Percentiles rank a stretch among this genome's conserved stretches.
phyloP scores from a whole-genome alignment of 2,888 invertebrate species.

The Emmelina monodactyla region DNA sequence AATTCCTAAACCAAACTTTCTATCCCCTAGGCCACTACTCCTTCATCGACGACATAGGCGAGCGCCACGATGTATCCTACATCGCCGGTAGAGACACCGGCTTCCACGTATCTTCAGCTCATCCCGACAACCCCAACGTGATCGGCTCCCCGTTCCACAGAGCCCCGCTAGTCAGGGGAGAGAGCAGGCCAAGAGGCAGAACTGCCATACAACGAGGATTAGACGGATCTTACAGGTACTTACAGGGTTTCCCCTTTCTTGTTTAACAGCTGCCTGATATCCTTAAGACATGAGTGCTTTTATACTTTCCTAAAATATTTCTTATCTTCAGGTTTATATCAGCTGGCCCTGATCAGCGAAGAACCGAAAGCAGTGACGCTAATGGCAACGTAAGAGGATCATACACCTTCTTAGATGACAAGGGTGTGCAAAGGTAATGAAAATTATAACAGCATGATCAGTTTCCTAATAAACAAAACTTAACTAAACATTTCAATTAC shows the following conservation, averaged over 20 bases:
- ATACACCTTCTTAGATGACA: conserved; percentile 80
- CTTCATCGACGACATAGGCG: conserved; percentile 78
- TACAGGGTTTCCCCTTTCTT: too few species aligned
- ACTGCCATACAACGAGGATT: conserved; percentile 76
- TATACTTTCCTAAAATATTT: too few species aligned
- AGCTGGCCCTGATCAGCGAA: conserved; percentile 78
- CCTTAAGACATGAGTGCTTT: too few species aligned
- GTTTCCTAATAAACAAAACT: too few species aligned
- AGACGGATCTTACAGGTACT: conserved; percentile 77
- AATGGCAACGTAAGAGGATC: conserved; percentile 78
- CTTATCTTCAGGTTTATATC: conserved; percentile 69
- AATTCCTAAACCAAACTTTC: too few species aligned
- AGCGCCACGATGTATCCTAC: conserved; percentile 77
- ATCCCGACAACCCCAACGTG: conserved; percentile 72
- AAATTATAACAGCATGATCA: too few species aligned
- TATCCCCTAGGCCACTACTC: conserved; percentile 68
- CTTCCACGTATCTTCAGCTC: conserved; percentile 75
- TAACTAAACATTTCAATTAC: background rate
- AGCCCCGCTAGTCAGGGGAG: conserved; percentile 69
- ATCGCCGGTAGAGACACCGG: conserved; percentile 79
- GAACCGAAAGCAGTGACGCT: conserved; percentile 76
- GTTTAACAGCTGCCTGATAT: too few species aligned
- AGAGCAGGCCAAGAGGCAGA: conserved; percentile 71
- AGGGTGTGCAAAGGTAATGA: conserved; percentile 75
- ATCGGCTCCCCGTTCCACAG: conserved; percentile 72